phyloP scores from a whole-genome alignment of 2,113 vertebrate species.

The Rhinolophus sinicus region DNA sequence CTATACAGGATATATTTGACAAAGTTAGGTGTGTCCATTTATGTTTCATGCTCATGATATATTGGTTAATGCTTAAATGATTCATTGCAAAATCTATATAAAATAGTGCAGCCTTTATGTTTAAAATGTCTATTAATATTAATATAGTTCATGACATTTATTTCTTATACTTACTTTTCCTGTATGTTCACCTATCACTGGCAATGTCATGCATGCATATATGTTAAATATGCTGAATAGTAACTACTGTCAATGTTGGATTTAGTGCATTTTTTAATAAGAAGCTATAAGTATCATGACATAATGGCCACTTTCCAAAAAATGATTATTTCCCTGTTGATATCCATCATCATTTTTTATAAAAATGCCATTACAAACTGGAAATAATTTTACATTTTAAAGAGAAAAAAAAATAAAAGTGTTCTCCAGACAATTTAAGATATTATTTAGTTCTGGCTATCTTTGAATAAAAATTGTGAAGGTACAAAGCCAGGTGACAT shows the following conservation, averaged over 20 bases:
- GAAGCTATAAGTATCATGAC: background rate
- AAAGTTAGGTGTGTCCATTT: background rate
- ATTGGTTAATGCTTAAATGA: background rate
- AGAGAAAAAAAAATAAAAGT: background rate
- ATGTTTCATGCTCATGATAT: background rate
- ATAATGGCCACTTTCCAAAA: background rate
- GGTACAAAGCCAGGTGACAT: background rate
- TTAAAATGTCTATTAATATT: slow-evolving; percentile 22
- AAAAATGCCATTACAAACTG: background rate
- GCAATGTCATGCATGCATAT: background rate
- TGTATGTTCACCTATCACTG: background rate
- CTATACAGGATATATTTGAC: background rate
- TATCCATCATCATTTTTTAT: background rate
- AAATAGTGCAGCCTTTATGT: background rate
- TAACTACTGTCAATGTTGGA: background rate
- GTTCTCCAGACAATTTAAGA: background rate
- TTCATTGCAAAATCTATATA: background rate
- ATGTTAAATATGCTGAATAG: background rate
- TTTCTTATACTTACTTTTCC: slow-evolving; percentile 10
- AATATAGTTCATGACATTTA: background rate
- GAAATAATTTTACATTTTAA: background rate
- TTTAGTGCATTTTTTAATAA: slow-evolving; percentile 20
- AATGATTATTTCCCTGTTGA: background rate
- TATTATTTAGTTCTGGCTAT: background rate
- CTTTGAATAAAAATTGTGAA: background rate